These are phyloP conservation scores for Oncorhynchus mykiss DNA, from an alignment of 2,113 vertebrate species.

Conservation along the genomic window DNA sequence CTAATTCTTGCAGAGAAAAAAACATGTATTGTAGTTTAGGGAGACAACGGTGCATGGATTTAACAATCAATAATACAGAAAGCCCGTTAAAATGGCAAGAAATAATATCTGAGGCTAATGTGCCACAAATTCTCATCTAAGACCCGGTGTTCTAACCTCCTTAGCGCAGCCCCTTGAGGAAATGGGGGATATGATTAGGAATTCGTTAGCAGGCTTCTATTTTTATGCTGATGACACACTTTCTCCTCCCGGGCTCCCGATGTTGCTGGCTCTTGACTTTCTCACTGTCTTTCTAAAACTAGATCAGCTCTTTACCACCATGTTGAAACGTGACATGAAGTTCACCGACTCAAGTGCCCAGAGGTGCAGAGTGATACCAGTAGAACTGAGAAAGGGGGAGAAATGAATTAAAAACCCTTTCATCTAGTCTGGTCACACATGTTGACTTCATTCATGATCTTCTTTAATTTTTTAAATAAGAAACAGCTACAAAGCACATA, in stretches of 20 bases:
- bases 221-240: conserved; percentile 83
- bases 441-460: conserved; percentile 11
- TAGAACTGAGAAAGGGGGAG: background rate
- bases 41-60: conserved; percentile 41
- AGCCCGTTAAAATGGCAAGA: conserved; percentile 64
- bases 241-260: conserved; percentile 66
- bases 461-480: background rate
- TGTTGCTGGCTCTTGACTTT: conserved; percentile 76
- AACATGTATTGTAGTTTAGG: conserved; percentile 35
- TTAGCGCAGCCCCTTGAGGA: conserved; percentile 75
- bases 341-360: conserved; percentile 58
- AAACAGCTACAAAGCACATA: background rate
- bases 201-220: conserved; percentile 79
- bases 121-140: conserved; percentile 72
- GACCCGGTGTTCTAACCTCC: conserved; percentile 73
- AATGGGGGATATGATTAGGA: conserved; percentile 76
- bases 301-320: conserved; percentile 72
- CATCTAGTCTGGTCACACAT: no score
- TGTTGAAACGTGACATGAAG: conserved; percentile 57
- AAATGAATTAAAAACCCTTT: no score
- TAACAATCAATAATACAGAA: conserved; percentile 61
- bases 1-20: conserved; percentile 35
- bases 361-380: conserved; percentile 39
- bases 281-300: conserved; percentile 72
- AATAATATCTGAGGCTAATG: conserved; percentile 69